Percentiles rank a stretch among this genome's conserved stretches.
phyloP scores from a whole-genome alignment of 2,113 vertebrate species.

The Rana temporaria region DNA sequence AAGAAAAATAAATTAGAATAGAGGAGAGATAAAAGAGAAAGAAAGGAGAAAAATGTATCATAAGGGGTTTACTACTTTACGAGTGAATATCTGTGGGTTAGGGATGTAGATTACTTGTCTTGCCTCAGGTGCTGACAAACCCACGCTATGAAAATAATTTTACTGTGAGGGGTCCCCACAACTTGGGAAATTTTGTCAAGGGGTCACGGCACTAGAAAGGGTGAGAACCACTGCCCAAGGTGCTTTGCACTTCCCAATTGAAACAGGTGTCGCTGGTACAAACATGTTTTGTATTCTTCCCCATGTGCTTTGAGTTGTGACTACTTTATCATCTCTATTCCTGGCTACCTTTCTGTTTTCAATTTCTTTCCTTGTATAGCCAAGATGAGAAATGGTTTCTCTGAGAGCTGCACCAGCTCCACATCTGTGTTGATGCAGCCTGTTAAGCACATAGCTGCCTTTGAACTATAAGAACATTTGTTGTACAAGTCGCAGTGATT shows the following conservation, averaged over 20 bases:
- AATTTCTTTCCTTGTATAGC: slow-evolving; percentile 11
- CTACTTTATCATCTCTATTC: neutral
- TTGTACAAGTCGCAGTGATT: neutral
- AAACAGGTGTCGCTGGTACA: neutral
- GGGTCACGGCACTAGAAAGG: too few species aligned
- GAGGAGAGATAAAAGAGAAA: too few species aligned
- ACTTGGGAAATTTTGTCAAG: too few species aligned
- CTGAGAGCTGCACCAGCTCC: neutral
- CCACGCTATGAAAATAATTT: too few species aligned
- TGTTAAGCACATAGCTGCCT: slow-evolving; percentile 11
- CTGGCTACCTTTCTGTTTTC: slow-evolving; percentile 12
- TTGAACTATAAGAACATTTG: slow-evolving; percentile 14
- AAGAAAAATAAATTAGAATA: too few species aligned
- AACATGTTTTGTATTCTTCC: neutral
- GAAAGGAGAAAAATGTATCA: too few species aligned
- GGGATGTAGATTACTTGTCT: too few species aligned
- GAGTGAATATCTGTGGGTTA: too few species aligned
- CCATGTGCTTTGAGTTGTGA: neutral
- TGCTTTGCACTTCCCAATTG: neutral
- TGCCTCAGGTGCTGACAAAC: too few species aligned
- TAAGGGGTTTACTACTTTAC: too few species aligned
- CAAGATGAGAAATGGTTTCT: neutral
- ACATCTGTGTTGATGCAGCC: slow-evolving; percentile 11
- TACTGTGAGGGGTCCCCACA: too few species aligned
- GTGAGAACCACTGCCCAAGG: too few species aligned